Percentiles rank a stretch among this genome's conserved stretches.
Evolutionary conservation across 2,888 invertebrate species (phyloP).

Genomic region (Eupithecia centaureata): DNA sequence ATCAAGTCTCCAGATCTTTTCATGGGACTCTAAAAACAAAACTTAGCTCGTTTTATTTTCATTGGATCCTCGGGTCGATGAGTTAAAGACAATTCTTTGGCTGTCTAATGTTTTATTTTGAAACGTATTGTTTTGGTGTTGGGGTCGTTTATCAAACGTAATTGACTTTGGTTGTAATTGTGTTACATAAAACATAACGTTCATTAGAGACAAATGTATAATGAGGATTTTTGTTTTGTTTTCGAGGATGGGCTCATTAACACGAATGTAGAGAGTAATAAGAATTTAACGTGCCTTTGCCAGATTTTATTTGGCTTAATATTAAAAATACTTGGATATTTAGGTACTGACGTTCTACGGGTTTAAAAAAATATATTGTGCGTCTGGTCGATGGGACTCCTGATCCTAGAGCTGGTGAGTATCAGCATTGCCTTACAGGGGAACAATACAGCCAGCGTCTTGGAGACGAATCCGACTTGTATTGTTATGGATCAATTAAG

Average conservation of each 20-base stretch:
- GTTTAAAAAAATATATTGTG: too few relatives aligned
- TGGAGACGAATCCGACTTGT: too few relatives aligned
- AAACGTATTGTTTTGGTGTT: conserved; percentile 31
- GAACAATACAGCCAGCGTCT: too few relatives aligned
- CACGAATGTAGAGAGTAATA: background rate
- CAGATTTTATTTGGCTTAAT: background rate
- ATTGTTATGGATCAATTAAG: too few relatives aligned
- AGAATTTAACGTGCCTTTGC: background rate
- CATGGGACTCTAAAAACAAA: conserved; percentile 38
- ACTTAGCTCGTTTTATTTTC: conserved; percentile 46
- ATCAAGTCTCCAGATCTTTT: conserved; percentile 26
- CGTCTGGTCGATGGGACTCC: too few relatives aligned
- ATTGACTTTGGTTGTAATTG: conserved; percentile 36
- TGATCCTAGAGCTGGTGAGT: too few relatives aligned
- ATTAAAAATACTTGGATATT: background rate
- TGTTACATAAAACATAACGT: conserved; percentile 33
- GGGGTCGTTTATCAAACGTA: conserved; percentile 34
- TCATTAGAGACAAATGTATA: conserved; percentile 32
- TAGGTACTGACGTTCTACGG: too few relatives aligned
- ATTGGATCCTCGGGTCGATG: conserved; percentile 43
- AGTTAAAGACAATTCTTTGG: conserved; percentile 44
- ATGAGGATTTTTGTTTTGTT: conserved; percentile 14
- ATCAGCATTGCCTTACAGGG: too few relatives aligned
- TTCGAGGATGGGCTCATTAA: conserved; percentile 2
- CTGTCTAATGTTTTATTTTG: conserved; percentile 34